Evolutionary conservation across 2,113 vertebrate species (phyloP).

Genomic region (Murina feae): DNA sequence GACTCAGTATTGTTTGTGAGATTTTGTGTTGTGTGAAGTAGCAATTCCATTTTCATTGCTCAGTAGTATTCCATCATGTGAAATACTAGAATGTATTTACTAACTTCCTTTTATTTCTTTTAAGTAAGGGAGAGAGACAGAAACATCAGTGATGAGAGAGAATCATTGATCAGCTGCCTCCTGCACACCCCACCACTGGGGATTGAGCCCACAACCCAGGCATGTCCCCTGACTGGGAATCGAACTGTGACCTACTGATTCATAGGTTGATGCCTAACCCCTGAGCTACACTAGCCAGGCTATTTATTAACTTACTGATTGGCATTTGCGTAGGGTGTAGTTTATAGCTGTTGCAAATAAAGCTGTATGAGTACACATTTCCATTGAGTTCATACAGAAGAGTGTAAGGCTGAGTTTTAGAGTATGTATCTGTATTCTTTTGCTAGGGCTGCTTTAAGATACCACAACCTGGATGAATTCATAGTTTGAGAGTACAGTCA

Average conservation of each 20-base stretch:
- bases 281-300: not conserved
- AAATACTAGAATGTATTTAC: too few relatives aligned
- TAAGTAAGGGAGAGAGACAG: too few relatives aligned
- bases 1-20: not conserved
- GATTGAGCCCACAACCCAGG: too few relatives aligned
- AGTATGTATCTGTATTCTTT: too few relatives aligned
- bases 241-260: too few relatives aligned
- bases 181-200: too few relatives aligned
- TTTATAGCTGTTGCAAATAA: not conserved
- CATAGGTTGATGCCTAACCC: too few relatives aligned
- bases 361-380: not conserved
- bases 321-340: not conserved
- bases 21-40: not conserved
- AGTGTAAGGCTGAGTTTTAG: not conserved
- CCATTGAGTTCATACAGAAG: not conserved
- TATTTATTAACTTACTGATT: not conserved
- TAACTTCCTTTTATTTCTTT: too few relatives aligned
- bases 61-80: too few relatives aligned
- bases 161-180: too few relatives aligned
- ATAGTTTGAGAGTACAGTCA: not conserved
- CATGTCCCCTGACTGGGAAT: too few relatives aligned
- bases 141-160: too few relatives aligned
- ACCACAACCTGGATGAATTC: not conserved
- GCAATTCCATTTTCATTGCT: not conserved
- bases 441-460: not conserved